Conservation (phyloP, 2,113 vertebrate species). For the Orycteropus afer region DNA sequence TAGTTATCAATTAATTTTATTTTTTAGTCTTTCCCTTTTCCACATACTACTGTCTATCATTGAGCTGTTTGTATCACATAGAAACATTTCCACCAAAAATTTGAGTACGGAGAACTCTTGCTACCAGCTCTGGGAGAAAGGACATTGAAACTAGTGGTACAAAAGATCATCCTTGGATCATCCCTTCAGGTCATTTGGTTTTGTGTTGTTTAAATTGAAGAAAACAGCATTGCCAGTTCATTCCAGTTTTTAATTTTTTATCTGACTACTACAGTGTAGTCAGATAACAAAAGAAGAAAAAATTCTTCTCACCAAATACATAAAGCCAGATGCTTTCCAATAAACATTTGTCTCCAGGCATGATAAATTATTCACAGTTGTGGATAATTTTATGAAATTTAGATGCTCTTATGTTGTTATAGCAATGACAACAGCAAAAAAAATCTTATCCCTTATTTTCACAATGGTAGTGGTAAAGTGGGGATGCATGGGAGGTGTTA, state of each 20-base stretch:
- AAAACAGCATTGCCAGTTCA: slow-evolving; percentile 12
- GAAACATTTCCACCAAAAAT: not conserved
- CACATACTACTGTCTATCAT: not conserved
- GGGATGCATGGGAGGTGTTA: not conserved
- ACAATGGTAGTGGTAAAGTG: not conserved
- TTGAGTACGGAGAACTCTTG: slow-evolving; percentile 26
- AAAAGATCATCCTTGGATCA: not conserved
- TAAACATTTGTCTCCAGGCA: not conserved
- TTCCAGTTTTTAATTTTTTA: slow-evolving; percentile 45
- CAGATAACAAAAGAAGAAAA: not conserved
- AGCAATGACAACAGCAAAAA: not conserved
- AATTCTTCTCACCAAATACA: not conserved
- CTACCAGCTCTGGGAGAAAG: not conserved
- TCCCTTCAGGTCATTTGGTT: slow-evolving; percentile 3
- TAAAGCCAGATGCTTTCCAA: not conserved
- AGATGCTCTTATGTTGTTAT: not conserved
- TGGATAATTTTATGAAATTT: not conserved
- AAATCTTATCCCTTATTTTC: not conserved
- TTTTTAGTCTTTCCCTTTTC: no score
- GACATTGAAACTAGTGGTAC: not conserved
- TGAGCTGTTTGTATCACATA: not conserved
- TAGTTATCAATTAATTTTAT: no score
- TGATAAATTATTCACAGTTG: not conserved
- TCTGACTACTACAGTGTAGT: not conserved
- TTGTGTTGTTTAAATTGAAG: slow-evolving; percentile 39